Conservation (phyloP, 2,113 vertebrate genomes). For the Stomatorhinus ivindoensis region DNA sequence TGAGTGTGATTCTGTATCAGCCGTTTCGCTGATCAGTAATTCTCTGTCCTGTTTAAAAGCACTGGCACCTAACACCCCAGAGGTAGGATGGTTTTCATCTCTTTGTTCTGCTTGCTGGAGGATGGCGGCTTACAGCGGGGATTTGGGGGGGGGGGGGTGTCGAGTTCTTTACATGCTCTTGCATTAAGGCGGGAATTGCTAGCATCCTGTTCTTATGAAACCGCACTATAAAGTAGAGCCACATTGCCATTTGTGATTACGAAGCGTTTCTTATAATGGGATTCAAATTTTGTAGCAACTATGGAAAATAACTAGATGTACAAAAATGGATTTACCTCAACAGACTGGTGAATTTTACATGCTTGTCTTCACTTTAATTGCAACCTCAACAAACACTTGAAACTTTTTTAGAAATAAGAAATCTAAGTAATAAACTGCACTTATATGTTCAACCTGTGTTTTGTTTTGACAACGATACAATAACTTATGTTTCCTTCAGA, state of each 20-base stretch:
- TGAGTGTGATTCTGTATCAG: not conserved
- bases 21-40: not conserved
- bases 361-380: not conserved
- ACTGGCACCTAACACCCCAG: not conserved
- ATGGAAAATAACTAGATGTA: not conserved
- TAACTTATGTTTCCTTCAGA: not conserved
- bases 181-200: not conserved
- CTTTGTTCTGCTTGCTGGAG: not conserved
- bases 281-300: not conserved
- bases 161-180: not conserved
- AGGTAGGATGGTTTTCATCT: not conserved
- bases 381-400: not conserved
- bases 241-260: not conserved
- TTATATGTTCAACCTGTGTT: not conserved
- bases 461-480: not conserved
- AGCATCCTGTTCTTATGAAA: not conserved
- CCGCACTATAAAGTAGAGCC: not conserved
- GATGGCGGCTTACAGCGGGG: not conserved
- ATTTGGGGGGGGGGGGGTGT: not conserved
- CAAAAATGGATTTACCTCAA: not conserved
- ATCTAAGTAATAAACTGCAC: not conserved
- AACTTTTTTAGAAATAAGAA: not conserved
- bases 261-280: not conserved
- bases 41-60: not conserved
- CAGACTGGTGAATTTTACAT: not conserved